Percentiles rank a stretch among this genome's conserved stretches.
These are phyloP conservation scores for Bubo scandiacus DNA, from an alignment of 2,113 vertebrate species.

Conservation along the genomic window DNA sequence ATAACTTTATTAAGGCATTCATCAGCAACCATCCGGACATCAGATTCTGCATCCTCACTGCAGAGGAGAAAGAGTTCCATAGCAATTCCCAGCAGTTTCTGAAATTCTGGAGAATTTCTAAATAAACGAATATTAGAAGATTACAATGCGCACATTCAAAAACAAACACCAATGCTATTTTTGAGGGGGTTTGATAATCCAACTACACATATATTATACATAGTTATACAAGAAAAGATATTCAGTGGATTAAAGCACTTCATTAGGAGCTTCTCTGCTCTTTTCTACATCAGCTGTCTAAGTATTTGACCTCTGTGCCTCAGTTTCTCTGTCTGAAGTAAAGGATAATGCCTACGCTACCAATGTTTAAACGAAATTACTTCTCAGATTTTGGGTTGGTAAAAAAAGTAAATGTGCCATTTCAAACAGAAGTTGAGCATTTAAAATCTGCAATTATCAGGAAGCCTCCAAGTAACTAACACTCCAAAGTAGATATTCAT, in stretches of 20 bases:
- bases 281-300: not conserved
- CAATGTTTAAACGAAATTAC: not conserved
- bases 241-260: not conserved
- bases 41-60: slow-evolving; percentile 93
- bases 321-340: not conserved
- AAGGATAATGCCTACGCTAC: not conserved
- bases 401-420: too few relatives aligned
- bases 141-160: not conserved
- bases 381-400: not conserved
- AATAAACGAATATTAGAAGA: slow-evolving; percentile 15
- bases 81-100: slow-evolving; percentile 94
- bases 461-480: not conserved
- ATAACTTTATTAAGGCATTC: slow-evolving; percentile 99
- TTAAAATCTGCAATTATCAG: not conserved
- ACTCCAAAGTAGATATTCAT: not conserved
- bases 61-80: slow-evolving; percentile 98
- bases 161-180: not conserved
- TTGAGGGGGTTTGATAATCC: not conserved
- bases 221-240: not conserved
- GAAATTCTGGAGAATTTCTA: slow-evolving; percentile 97
- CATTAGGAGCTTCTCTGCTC: not conserved
- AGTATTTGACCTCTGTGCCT: not conserved
- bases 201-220: not conserved
- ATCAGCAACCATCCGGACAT: slow-evolving; percentile 98
- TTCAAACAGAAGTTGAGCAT: not conserved